Percentiles rank a stretch among this genome's conserved stretches.
Evolutionary conservation across 1,140 invertebrate genomes (phyloP).

Genomic region (Trichoplusia ni): DNA sequence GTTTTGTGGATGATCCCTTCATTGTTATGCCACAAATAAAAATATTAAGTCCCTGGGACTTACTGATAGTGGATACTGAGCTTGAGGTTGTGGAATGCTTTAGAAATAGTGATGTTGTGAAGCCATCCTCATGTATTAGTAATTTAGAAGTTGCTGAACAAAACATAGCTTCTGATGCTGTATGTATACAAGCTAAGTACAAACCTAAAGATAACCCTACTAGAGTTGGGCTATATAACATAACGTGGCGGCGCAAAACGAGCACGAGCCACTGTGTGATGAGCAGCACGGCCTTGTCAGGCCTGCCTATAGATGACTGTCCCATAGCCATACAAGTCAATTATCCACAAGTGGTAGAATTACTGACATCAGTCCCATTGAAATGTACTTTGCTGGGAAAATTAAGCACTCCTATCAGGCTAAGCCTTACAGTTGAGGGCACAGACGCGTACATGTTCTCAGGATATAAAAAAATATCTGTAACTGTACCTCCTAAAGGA

Average conservation of each 20-base stretch:
- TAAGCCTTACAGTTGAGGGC: slow-evolving; percentile 89
- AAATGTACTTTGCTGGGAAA: slow-evolving; percentile 89
- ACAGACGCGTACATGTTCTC: slow-evolving; percentile 95
- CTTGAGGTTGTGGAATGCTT: slow-evolving; percentile 82
- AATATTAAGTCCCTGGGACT: slow-evolving; percentile 86
- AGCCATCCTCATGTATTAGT: slow-evolving; percentile 64
- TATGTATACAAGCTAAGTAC: slow-evolving; percentile 70
- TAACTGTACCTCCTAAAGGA: slow-evolving; percentile 85
- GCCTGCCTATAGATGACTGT: slow-evolving; percentile 84
- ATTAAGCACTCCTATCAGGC: slow-evolving; percentile 86
- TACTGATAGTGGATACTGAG: slow-evolving; percentile 85
- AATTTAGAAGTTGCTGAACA: slow-evolving; percentile 70
- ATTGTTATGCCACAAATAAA: slow-evolving; percentile 86
- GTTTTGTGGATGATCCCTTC: slow-evolving; percentile 86
- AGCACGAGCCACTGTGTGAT: slow-evolving; percentile 60
- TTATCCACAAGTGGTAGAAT: slow-evolving; percentile 88
- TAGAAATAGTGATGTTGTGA: slow-evolving; percentile 60
- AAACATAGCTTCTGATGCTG: slow-evolving; percentile 73
- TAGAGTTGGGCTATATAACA: slow-evolving; percentile 87
- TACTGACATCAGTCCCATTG: slow-evolving; percentile 86
- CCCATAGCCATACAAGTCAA: slow-evolving; percentile 87
- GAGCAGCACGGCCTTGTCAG: slow-evolving; percentile 80
- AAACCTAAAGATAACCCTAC: slow-evolving; percentile 81
- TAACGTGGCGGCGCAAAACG: slow-evolving; percentile 88
- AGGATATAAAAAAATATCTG: slow-evolving; percentile 92